Percentiles rank a stretch among this genome's conserved stretches.
Conservation (phyloP, 2,797 vertebrate genomes). For the Dipus sagitta region DNA sequence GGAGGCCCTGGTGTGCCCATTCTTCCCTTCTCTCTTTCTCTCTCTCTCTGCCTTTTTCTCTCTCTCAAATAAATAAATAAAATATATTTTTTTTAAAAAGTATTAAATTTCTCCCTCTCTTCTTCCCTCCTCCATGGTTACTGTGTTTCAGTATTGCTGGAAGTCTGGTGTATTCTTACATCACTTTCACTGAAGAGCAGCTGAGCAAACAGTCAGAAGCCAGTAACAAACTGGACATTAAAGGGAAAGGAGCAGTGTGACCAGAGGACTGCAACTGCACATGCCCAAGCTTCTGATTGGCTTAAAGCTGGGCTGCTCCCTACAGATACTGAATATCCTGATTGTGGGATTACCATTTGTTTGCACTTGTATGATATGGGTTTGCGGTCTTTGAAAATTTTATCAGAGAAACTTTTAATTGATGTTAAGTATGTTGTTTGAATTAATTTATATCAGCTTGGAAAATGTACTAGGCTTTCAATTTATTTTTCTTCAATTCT, state of each 20-base stretch:
- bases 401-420: conserved; percentile 67
- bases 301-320: conserved; percentile 41
- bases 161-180: conserved; percentile 97
- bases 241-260: conserved; percentile 91
- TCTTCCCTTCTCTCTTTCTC: too few relatives aligned
- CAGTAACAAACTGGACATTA: conserved; percentile 87
- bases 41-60: too few relatives aligned
- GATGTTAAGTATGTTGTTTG: conserved; percentile 74
- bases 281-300: not conserved
- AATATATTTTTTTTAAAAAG: not conserved
- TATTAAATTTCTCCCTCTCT: not conserved
- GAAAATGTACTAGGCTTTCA: conserved; percentile 74
- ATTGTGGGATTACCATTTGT: conserved; percentile 37
- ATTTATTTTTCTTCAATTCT: conserved; percentile 79
- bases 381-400: conserved; percentile 83
- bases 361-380: conserved; percentile 80
- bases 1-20: too few relatives aligned
- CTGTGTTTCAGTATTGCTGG: conserved; percentile 93
- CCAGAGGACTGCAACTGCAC: rapidly evolving
- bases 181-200: conserved; percentile 96
- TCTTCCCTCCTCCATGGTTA: not conserved
- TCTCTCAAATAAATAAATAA: too few relatives aligned
- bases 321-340: not conserved
- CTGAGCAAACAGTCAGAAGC: conserved; percentile 89
- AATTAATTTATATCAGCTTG: conserved; percentile 81